These are phyloP conservation scores for Ciconia boyciana DNA, from an alignment of 2,113 vertebrate species.

Conservation along the genomic window DNA sequence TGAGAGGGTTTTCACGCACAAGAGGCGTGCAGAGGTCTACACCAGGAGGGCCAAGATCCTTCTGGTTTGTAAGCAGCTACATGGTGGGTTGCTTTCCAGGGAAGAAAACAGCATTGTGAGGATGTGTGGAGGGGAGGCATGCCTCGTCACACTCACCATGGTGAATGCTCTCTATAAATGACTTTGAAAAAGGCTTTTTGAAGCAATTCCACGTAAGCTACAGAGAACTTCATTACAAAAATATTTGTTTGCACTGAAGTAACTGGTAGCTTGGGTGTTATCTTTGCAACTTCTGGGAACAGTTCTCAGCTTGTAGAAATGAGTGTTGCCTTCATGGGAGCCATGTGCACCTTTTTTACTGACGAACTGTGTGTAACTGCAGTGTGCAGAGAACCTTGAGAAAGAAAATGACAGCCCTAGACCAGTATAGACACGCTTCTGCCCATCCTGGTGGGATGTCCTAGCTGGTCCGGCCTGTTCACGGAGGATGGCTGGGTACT, in stretches of 20 bases:
- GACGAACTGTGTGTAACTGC: no score
- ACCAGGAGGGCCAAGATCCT: not conserved
- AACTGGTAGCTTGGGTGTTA: not conserved
- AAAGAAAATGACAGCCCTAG: not conserved
- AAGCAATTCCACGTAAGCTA: not conserved
- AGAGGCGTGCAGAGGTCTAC: not conserved
- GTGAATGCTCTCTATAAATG: not conserved
- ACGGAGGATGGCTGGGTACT: not conserved
- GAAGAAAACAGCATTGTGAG: not conserved
- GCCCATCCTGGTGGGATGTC: not conserved
- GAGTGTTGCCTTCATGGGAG: not conserved
- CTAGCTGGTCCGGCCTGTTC: not conserved
- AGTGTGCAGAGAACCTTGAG: not conserved
- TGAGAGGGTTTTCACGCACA: not conserved
- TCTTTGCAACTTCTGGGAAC: not conserved
- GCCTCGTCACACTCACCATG: not conserved
- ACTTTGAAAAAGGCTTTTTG: not conserved
- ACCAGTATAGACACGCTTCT: fast-evolving
- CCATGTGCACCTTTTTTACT: no score
- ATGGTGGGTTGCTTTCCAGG: not conserved
- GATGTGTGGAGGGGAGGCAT: fast-evolving
- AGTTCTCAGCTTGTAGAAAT: not conserved
- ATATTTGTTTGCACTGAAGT: not conserved
- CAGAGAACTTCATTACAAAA: not conserved
- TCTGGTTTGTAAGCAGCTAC: not conserved